phyloP scores from a whole-genome alignment of 1,140 invertebrate species.

The Phenacoccus solenopsis region DNA sequence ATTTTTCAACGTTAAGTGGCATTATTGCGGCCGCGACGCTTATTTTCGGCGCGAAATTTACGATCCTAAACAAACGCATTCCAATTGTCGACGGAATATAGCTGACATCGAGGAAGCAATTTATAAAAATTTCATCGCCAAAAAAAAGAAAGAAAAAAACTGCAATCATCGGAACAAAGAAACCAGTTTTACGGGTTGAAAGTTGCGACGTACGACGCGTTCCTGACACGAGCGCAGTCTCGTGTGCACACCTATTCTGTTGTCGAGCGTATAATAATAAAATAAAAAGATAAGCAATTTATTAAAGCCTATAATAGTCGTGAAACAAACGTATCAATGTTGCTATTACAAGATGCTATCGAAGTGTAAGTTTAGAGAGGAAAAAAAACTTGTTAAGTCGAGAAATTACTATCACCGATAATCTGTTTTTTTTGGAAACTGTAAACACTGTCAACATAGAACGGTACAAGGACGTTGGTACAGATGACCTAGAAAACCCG shows the following conservation, averaged over 20 bases:
- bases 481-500: conserved; percentile 1
- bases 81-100: too few species aligned
- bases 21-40: too few species aligned
- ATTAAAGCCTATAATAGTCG: not conserved
- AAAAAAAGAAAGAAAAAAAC: not conserved
- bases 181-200: not conserved
- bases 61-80: too few species aligned
- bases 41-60: not conserved
- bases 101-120: too few species aligned
- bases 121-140: too few species aligned
- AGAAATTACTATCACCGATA: not conserved
- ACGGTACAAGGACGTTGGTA: not conserved
- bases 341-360: too few species aligned
- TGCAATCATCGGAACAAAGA: not conserved
- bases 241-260: too few species aligned
- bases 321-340: not conserved
- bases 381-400: not conserved
- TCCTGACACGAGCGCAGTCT: not conserved
- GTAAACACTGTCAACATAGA: not conserved
- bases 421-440: not conserved
- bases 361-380: not conserved
- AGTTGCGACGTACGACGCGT: too few species aligned
- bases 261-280: too few species aligned
- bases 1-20: too few species aligned
- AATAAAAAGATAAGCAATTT: not conserved